Conservation (phyloP, 2,113 vertebrate genomes). For the Lepidothrix coronata region DNA sequence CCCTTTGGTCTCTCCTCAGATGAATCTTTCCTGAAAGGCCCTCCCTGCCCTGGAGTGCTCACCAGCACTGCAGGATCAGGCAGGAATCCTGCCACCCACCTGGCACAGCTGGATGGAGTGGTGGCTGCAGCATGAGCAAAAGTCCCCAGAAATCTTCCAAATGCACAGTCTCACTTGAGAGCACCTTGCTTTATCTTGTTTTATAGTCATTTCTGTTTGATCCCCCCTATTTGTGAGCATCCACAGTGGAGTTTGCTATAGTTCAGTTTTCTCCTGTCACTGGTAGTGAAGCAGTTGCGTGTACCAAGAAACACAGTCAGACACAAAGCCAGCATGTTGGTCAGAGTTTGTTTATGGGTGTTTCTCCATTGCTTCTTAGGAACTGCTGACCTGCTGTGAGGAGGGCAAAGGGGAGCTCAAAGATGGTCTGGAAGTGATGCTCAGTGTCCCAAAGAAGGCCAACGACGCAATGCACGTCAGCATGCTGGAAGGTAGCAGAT, state of each 20-base stretch:
- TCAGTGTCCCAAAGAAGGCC: constrained; percentile 95
- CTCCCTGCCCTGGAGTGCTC: not conserved
- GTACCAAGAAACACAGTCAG: too few species aligned
- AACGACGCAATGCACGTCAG: constrained; percentile 98
- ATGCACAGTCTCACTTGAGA: not conserved
- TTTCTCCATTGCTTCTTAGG: constrained; percentile 72
- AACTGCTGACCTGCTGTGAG: constrained; percentile 95
- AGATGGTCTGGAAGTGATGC: constrained; percentile 97
- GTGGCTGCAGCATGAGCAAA: not conserved
- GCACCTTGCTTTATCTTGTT: not conserved
- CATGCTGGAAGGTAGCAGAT: constrained; percentile 92
- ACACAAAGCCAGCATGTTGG: not conserved
- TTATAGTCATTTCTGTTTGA: not conserved
- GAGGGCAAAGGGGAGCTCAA: constrained; percentile 98
- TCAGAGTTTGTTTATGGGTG: not conserved
- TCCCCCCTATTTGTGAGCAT: not conserved
- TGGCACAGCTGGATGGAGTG: not conserved
- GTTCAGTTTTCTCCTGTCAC: not conserved
- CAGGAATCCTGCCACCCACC: not conserved
- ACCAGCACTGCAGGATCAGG: not conserved
- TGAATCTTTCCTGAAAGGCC: not conserved
- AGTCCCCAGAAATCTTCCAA: not conserved
- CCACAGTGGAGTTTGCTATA: not conserved
- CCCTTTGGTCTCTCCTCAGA: not conserved
- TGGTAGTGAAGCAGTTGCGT: not conserved